A percentile compares a stretch with the other conserved stretches of the same genome.
phyloP scores from a whole-genome alignment of 2,113 vertebrate species.

The Riparia riparia region DNA sequence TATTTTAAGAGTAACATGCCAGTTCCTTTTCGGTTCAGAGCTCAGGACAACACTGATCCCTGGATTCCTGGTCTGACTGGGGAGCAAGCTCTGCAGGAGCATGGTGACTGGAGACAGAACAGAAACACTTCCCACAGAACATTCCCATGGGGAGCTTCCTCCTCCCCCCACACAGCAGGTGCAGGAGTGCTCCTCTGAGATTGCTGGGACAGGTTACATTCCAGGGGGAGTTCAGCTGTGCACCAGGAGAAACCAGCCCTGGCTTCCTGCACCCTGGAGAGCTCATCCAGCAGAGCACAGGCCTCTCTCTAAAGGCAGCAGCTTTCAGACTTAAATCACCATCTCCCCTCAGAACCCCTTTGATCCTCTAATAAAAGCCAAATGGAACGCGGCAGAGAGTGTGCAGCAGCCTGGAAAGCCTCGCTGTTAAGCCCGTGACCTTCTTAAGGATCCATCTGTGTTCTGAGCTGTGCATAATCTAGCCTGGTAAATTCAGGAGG shows the following conservation, averaged over 20 bases:
- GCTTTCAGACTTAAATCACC: conserved; percentile 17
- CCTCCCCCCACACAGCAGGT: not conserved
- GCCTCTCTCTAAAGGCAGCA: not conserved
- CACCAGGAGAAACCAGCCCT: not conserved
- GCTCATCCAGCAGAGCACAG: not conserved
- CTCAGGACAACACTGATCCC: not conserved
- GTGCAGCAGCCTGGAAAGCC: conserved; percentile 36
- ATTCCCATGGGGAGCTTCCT: not conserved
- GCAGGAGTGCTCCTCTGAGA: not conserved
- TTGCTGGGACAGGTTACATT: not conserved
- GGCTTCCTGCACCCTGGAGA: not conserved
- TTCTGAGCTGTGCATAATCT: not conserved
- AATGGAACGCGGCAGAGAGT: not conserved
- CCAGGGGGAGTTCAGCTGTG: not conserved
- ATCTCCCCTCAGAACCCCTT: not conserved
- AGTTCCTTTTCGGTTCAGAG: not conserved
- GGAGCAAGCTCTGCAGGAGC: not conserved
- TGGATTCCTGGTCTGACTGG: not conserved
- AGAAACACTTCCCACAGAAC: not conserved
- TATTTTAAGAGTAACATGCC: not conserved
- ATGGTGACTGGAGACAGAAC: not conserved
- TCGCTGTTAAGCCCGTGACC: not conserved
- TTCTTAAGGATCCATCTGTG: not conserved
- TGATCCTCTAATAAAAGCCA: conserved; percentile 48
- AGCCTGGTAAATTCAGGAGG: not conserved